Evolutionary conservation across 1,140 invertebrate genomes (phyloP).

Genomic region (fruit fly (Drosophila melanogaster)): DNA sequence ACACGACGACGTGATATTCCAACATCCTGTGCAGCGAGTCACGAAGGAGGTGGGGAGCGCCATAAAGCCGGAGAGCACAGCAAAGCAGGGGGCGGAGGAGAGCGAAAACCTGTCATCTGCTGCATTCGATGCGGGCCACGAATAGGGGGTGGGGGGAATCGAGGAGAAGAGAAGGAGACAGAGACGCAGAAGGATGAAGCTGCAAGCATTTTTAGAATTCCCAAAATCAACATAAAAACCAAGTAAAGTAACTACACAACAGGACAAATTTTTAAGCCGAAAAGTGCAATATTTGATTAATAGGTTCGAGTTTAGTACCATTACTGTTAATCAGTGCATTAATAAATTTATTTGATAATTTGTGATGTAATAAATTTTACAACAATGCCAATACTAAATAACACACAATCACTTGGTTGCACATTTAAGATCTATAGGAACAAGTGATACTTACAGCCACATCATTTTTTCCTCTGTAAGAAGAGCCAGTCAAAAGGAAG

Average conservation of each 20-base stretch:
- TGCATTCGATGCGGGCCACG: constrained; percentile 44
- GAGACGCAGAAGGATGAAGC: constrained; percentile 35
- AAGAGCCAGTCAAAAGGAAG: constrained; percentile 43
- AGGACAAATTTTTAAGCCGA: too few species aligned
- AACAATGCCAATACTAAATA: too few species aligned
- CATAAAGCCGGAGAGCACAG: constrained; percentile 14
- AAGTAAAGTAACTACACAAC: constrained; percentile 25
- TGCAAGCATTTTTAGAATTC: constrained; percentile 75
- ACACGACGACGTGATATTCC: constrained; percentile 50
- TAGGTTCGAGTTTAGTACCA: not conserved
- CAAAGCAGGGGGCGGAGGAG: constrained; percentile 24
- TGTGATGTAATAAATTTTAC: too few species aligned
- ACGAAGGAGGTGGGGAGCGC: constrained; percentile 22
- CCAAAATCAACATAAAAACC: constrained; percentile 66
- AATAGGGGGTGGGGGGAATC: constrained; percentile 13
- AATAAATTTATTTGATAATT: too few species aligned
- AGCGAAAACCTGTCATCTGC: constrained; percentile 63
- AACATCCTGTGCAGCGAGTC: constrained; percentile 61
- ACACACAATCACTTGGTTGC: too few species aligned
- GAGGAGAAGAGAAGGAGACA: constrained; percentile 32
- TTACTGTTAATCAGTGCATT: too few species aligned
- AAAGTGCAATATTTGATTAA: not conserved
- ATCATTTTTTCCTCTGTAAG: constrained; percentile 6
- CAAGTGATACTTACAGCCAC: not conserved
- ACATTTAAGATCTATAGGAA: too few species aligned